Evolutionary conservation across 2,113 vertebrate genomes (phyloP).

Genomic region (Azemiops feae): DNA sequence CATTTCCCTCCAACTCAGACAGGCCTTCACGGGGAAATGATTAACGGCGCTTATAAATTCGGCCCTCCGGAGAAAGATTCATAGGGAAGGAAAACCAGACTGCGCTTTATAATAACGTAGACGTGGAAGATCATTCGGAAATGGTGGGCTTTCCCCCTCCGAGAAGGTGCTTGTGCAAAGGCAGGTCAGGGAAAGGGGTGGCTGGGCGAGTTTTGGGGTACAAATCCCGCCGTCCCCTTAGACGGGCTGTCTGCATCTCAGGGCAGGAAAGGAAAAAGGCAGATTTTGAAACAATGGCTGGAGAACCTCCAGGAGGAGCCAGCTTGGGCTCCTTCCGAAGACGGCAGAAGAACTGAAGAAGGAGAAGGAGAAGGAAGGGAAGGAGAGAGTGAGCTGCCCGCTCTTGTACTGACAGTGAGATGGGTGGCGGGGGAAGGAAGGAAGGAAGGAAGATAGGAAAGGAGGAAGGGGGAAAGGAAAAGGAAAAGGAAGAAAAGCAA

Average conservation of each 20-base stretch:
- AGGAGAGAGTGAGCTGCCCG: background rate
- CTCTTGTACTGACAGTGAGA: too few relatives aligned
- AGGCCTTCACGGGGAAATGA: background rate
- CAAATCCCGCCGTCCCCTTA: background rate
- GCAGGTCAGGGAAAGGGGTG: background rate
- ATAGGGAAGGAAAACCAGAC: background rate
- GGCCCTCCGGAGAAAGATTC: background rate
- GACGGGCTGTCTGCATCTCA: background rate
- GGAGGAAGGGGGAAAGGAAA: too few relatives aligned
- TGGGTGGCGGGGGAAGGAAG: too few relatives aligned
- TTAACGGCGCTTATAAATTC: background rate
- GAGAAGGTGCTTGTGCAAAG: background rate
- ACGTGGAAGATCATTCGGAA: background rate
- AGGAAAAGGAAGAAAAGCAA: too few relatives aligned
- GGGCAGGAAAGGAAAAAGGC: background rate
- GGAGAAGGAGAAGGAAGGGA: too few relatives aligned
- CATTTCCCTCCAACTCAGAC: background rate
- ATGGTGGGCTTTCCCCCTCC: background rate
- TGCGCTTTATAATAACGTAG: background rate
- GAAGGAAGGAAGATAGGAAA: too few relatives aligned
- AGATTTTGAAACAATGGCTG: background rate
- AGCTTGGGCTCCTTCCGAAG: background rate
- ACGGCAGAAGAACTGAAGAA: background rate
- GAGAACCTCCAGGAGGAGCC: background rate
- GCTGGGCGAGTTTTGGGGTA: rapidly evolving